phyloP scores from a whole-genome alignment of 2,888 invertebrate species.

The Seira ritae region DNA sequence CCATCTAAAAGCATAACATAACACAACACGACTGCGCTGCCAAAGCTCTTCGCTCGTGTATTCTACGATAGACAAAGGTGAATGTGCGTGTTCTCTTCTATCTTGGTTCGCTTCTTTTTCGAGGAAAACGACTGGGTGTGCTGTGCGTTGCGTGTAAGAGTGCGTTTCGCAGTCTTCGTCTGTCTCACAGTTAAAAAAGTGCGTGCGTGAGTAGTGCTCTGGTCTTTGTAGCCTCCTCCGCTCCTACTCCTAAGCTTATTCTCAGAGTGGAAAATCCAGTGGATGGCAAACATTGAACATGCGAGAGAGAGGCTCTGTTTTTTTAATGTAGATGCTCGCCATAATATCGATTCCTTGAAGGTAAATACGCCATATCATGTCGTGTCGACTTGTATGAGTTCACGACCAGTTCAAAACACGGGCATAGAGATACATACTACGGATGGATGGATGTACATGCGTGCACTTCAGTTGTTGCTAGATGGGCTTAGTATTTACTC shows the following conservation, averaged over 20 bases:
- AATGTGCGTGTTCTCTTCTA: constrained; percentile 34
- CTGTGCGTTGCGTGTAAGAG: constrained; percentile 29
- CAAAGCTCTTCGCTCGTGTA: constrained; percentile 16
- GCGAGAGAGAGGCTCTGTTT: too few species aligned
- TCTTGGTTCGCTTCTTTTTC: constrained; percentile 10
- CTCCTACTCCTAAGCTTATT: too few species aligned
- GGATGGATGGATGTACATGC: too few species aligned
- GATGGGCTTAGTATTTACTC: not conserved
- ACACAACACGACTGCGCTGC: constrained; percentile 4
- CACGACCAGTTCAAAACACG: too few species aligned
- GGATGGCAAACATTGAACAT: too few species aligned
- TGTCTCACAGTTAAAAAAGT: constrained; percentile 27
- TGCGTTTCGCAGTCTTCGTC: constrained; percentile 28
- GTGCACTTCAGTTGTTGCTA: too few species aligned
- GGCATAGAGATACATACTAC: too few species aligned
- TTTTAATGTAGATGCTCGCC: not conserved
- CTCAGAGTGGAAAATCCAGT: too few species aligned
- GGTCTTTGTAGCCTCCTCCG: too few species aligned
- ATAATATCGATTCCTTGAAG: constrained; percentile 9
- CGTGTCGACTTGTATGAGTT: not conserved
- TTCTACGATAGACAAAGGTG: constrained; percentile 15
- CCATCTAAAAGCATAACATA: not conserved
- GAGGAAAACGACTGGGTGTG: constrained; percentile 9
- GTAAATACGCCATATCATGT: not conserved
- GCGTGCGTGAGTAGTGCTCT: constrained; percentile 25